phyloP scores from a whole-genome alignment of 2,797 vertebrate species.

The Peromyscus nudipes region DNA sequence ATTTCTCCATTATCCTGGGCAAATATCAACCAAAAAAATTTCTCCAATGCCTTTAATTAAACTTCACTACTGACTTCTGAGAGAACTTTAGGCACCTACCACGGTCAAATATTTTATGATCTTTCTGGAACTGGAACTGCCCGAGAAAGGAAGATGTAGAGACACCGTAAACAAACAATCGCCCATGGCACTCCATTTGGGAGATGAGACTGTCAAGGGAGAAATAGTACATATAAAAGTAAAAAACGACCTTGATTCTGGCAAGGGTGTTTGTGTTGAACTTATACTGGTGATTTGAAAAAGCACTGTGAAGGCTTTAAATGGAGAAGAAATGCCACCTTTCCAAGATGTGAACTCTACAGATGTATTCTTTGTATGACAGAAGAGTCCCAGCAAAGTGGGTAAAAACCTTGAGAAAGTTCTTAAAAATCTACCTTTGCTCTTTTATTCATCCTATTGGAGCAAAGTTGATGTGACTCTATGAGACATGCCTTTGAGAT shows the following conservation, averaged over 20 bases:
- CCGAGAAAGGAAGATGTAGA: conserved; percentile 58
- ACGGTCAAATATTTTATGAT: conserved; percentile 60
- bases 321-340: background rate
- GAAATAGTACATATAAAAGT: conserved; percentile 59
- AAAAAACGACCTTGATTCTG: conserved; percentile 64
- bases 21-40: conserved; percentile 50
- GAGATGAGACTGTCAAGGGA: conserved; percentile 75
- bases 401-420: background rate
- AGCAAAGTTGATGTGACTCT: background rate
- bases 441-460: background rate
- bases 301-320: background rate
- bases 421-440: background rate
- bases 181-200: conserved; percentile 54
- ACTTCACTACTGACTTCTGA: conserved; percentile 6
- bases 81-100: conserved; percentile 20
- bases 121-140: background rate
- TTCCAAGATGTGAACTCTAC: background rate
- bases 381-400: background rate
- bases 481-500: accelerated
- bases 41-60: conserved; percentile 50
- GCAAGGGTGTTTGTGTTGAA: conserved; percentile 14
- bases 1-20: conserved; percentile 47
- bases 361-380: background rate
- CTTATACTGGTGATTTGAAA: background rate
- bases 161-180: background rate